These are phyloP conservation scores for Dynastes hyllus DNA, from an alignment of 2,888 invertebrate species.

Conservation along the genomic window DNA sequence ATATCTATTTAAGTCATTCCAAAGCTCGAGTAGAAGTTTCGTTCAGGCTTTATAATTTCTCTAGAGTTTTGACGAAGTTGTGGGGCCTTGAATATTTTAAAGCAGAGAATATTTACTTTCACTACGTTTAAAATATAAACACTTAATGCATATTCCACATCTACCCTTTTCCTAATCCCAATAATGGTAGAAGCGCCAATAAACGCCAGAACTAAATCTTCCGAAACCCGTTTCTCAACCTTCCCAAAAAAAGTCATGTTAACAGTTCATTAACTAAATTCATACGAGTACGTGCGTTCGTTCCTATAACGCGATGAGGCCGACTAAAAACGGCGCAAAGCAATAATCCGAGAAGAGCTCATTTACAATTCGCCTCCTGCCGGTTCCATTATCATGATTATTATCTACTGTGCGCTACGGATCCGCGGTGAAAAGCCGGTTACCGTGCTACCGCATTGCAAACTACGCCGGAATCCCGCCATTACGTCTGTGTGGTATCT, in stretches of 20 bases:
- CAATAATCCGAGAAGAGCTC: slow-evolving; percentile 52
- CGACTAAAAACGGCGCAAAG: slow-evolving; percentile 53
- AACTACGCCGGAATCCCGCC: neutral
- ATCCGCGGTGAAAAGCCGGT: slow-evolving; percentile 49
- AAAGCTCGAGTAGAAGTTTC: no score
- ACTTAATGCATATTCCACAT: no score
- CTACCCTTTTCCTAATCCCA: neutral
- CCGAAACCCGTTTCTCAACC: neutral
- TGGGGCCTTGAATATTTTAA: no score
- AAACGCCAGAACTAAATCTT: neutral
- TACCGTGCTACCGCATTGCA: slow-evolving; percentile 24
- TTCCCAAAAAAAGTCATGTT: slow-evolving; percentile 52
- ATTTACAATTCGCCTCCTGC: slow-evolving; percentile 56
- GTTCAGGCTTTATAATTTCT: no score
- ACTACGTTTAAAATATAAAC: no score
- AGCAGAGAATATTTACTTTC: no score
- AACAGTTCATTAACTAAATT: slow-evolving; percentile 55
- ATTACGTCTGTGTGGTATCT: neutral
- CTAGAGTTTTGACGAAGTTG: no score
- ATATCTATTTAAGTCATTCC: no score
- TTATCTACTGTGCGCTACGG: slow-evolving; percentile 50
- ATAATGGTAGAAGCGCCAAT: neutral
- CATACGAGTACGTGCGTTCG: slow-evolving; percentile 16
- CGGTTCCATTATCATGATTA: slow-evolving; percentile 56
- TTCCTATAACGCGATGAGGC: neutral